phyloP scores from a whole-genome alignment of 2,113 vertebrate species.

The Corvus moneduloides region DNA sequence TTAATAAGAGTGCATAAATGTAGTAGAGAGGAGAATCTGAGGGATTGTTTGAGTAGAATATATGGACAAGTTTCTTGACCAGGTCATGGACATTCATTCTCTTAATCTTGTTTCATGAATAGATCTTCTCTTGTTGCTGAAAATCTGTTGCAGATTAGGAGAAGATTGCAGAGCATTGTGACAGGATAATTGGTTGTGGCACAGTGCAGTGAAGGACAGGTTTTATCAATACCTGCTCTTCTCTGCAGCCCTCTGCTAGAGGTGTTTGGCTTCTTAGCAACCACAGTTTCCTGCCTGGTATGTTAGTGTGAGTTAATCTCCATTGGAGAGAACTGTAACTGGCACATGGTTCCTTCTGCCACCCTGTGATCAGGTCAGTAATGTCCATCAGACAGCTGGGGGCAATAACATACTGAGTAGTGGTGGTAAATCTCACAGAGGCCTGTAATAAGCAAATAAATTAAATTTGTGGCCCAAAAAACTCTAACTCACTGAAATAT shows the following conservation, averaged over 20 bases:
- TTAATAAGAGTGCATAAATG: not conserved
- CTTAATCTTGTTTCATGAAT: not conserved
- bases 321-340: not conserved
- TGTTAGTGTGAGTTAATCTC: not conserved
- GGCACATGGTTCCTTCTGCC: not conserved
- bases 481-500: not conserved
- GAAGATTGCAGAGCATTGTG: not conserved
- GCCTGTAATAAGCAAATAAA: not conserved
- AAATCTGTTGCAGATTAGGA: not conserved
- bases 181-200: not conserved
- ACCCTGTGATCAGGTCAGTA: not conserved
- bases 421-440: not conserved
- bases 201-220: not conserved
- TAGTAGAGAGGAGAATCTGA: not conserved
- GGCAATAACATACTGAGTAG: not conserved
- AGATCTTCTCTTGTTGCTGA: not conserved
- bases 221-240: not conserved
- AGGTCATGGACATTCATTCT: not conserved
- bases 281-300: not conserved
- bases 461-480: not conserved
- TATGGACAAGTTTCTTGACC: not conserved
- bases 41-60: not conserved
- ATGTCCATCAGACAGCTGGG: not conserved
- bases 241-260: not conserved
- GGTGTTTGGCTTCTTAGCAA: not conserved